Conservation (phyloP, 2,888 invertebrate species). For the Gastracanthus pulcherrimus region DNA sequence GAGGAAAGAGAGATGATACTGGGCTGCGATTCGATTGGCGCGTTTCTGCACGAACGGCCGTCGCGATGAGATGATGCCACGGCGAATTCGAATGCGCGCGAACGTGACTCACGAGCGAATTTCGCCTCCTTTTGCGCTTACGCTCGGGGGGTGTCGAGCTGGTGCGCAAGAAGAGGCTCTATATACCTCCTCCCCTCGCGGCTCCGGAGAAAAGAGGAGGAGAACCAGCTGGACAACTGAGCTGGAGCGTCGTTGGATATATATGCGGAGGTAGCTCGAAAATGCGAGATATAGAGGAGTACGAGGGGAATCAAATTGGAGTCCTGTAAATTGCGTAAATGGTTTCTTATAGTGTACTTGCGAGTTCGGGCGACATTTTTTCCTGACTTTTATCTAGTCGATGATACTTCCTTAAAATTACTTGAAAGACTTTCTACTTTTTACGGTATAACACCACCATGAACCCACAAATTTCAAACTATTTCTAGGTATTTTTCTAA, state of each 20-base stretch:
- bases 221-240: background rate
- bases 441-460: too few relatives aligned
- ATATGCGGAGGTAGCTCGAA: background rate
- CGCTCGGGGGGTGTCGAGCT: background rate
- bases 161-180: background rate
- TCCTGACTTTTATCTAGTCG: too few relatives aligned
- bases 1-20: conserved; percentile 23
- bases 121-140: conserved; percentile 62
- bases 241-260: background rate
- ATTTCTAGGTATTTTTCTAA: too few relatives aligned
- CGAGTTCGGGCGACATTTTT: too few relatives aligned
- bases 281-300: background rate
- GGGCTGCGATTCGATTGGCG: conserved; percentile 62
- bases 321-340: background rate
- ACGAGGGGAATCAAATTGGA: background rate
- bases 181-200: background rate
- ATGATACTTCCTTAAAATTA: too few relatives aligned
- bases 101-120: conserved; percentile 66
- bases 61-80: conserved; percentile 61
- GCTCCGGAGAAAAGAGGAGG: background rate
- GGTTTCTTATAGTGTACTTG: background rate
- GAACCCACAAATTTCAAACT: too few relatives aligned
- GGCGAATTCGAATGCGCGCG: conserved; percentile 54
- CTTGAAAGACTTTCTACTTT: too few relatives aligned
- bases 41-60: conserved; percentile 66